These are phyloP conservation scores for Epinotia bilunana DNA, from an alignment of 2,888 invertebrate species.

Conservation along the genomic window DNA sequence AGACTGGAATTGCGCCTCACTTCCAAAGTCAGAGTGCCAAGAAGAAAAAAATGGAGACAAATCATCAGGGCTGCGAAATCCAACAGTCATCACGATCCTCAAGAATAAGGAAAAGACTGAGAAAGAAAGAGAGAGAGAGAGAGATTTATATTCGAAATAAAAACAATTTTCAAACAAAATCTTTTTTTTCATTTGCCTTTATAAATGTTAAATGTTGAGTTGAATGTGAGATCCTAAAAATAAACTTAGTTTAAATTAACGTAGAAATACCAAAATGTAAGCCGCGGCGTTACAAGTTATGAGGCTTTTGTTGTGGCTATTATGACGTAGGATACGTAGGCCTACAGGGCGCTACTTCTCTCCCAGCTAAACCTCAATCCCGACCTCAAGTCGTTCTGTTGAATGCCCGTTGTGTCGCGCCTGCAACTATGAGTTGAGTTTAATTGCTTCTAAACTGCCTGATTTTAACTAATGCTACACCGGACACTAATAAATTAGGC, in stretches of 20 bases:
- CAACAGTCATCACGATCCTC: too few species aligned
- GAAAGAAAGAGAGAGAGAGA: not conserved
- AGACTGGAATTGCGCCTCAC: too few species aligned
- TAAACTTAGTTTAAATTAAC: not conserved
- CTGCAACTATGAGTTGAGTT: slow-evolving; percentile 54
- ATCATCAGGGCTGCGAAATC: too few species aligned
- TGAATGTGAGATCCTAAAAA: too few species aligned
- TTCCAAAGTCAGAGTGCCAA: too few species aligned
- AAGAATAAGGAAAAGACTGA: not conserved
- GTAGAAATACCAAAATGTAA: not conserved
- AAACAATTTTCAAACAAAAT: not conserved
- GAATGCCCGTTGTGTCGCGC: slow-evolving; percentile 40
- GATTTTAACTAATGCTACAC: slow-evolving; percentile 40
- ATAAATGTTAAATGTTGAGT: too few species aligned
- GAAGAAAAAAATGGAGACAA: too few species aligned
- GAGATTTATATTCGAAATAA: not conserved
- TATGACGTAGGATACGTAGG: not conserved
- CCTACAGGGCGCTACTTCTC: not conserved
- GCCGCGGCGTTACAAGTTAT: not conserved
- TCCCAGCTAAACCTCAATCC: slow-evolving; percentile 17
- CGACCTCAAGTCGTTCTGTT: not conserved
- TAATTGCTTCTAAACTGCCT: slow-evolving; percentile 60
- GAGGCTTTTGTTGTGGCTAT: not conserved
- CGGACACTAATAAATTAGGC: not conserved
- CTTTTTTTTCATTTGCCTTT: not conserved